A percentile compares a stretch with the other conserved stretches of the same genome.
These are phyloP conservation scores for Glossosoma conforme DNA, from an alignment of 1,140 invertebrate genomes.

Conservation along the genomic window DNA sequence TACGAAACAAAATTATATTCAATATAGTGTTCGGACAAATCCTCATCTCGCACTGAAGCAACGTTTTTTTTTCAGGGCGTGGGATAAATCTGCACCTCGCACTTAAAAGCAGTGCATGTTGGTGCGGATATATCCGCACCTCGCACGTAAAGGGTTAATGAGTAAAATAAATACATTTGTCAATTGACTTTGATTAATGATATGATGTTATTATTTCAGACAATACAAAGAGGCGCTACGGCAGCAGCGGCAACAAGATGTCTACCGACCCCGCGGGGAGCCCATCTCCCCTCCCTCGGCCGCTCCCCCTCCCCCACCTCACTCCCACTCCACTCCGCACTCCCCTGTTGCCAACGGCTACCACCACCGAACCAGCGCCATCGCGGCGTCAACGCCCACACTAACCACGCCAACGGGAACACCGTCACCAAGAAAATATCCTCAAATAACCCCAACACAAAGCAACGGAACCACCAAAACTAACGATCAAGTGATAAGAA, in stretches of 20 bases:
- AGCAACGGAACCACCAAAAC: neutral
- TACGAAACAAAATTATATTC: too few species aligned
- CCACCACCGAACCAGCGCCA: conserved; percentile 34
- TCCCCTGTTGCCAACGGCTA: conserved; percentile 45
- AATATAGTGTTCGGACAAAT: too few species aligned
- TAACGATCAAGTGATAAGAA: conserved; percentile 2
- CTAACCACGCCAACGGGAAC: conserved; percentile 27
- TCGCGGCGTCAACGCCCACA: conserved; percentile 39
- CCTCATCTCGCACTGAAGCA: too few species aligned
- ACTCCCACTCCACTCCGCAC: conserved; percentile 39
- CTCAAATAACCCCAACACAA: neutral
- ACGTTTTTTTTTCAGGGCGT: too few species aligned
- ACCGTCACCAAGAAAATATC: conserved; percentile 3
- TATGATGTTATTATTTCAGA: conserved; percentile 50
- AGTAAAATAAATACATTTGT: too few species aligned
- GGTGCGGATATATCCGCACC: too few species aligned
- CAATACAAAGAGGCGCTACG: conserved; percentile 85
- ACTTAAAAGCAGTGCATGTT: too few species aligned
- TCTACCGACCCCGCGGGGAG: conserved; percentile 62
- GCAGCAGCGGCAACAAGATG: conserved; percentile 74
- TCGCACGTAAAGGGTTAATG: too few species aligned
- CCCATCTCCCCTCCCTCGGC: conserved; percentile 46
- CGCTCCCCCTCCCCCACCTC: conserved; percentile 37
- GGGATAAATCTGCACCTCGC: too few species aligned
- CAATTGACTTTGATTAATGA: too few species aligned